phyloP scores from a whole-genome alignment of 1,140 invertebrate species.

The Zaprionus capensis region DNA sequence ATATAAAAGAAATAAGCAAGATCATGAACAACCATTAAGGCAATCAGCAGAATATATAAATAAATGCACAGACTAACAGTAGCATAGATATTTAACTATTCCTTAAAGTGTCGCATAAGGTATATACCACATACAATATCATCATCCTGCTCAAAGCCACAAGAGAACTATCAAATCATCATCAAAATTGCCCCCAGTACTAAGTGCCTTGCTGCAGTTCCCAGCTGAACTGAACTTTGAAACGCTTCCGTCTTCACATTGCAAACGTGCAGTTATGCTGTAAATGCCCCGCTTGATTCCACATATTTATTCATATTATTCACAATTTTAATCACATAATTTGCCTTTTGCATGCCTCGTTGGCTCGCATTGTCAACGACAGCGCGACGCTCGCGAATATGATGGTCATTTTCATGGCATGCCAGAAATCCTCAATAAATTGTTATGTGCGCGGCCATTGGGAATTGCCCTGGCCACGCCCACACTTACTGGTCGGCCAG shows the following conservation, averaged over 20 bases:
- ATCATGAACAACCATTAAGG: too few relatives aligned
- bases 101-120: too few relatives aligned
- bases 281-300: neutral
- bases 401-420: constrained; percentile 50
- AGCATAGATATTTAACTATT: too few relatives aligned
- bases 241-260: neutral
- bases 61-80: too few relatives aligned
- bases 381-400: neutral
- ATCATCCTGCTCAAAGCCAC: too few relatives aligned
- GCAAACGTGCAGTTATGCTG: neutral
- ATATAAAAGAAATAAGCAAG: too few relatives aligned
- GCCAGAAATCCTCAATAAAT: constrained; percentile 70
- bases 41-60: too few relatives aligned
- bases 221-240: neutral
- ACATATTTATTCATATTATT: constrained; percentile 22
- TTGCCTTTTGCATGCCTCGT: constrained; percentile 32
- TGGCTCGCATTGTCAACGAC: constrained; percentile 37
- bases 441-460: constrained; percentile 40
- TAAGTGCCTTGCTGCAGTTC: neutral
- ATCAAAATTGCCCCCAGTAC: too few relatives aligned
- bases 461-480: constrained; percentile 57
- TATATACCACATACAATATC: too few relatives aligned
- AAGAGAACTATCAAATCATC: too few relatives aligned
- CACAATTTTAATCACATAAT: constrained; percentile 35
- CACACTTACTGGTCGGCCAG: constrained; percentile 41